Conservation (phyloP, 1,140 invertebrate genomes). For the Micrasema longulum region DNA sequence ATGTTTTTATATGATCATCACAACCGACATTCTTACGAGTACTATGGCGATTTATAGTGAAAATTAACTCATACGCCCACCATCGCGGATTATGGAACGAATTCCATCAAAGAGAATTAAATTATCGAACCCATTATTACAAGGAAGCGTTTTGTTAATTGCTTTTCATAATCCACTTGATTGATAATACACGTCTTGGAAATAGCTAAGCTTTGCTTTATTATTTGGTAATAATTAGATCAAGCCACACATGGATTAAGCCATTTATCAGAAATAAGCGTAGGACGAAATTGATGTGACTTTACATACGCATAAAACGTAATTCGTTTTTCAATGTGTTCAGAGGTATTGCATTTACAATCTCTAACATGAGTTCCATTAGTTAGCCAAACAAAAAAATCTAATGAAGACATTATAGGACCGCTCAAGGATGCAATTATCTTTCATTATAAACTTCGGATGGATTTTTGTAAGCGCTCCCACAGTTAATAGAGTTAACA, state of each 20-base stretch:
- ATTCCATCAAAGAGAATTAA: no score
- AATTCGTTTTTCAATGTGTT: constrained; percentile 19
- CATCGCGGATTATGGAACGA: no score
- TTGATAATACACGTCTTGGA: constrained; percentile 15
- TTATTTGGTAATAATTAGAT: constrained; percentile 32
- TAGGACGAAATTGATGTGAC: constrained; percentile 29
- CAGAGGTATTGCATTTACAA: neutral
- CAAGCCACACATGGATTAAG: constrained; percentile 23
- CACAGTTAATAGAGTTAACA: no score
- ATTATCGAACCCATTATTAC: constrained; percentile 12
- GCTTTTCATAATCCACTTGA: constrained; percentile 11
- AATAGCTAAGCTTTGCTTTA: neutral
- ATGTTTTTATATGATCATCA: no score
- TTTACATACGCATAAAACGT: constrained; percentile 10
- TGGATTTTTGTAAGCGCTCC: no score
- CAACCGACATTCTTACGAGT: no score
- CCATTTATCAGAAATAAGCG: constrained; percentile 21
- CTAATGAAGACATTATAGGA: constrained; percentile 23
- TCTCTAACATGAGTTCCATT: constrained; percentile 1
- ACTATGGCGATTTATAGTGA: no score
- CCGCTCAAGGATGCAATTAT: constrained; percentile 9
- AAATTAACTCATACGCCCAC: no score
- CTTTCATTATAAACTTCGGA: no score
- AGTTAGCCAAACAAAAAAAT: constrained; percentile 18
- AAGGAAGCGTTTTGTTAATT: constrained; percentile 25